Percentiles rank a stretch among this genome's conserved stretches.
These are phyloP conservation scores for Uropsilus gracilis DNA, from an alignment of 2,113 vertebrate genomes.

Conservation along the genomic window DNA sequence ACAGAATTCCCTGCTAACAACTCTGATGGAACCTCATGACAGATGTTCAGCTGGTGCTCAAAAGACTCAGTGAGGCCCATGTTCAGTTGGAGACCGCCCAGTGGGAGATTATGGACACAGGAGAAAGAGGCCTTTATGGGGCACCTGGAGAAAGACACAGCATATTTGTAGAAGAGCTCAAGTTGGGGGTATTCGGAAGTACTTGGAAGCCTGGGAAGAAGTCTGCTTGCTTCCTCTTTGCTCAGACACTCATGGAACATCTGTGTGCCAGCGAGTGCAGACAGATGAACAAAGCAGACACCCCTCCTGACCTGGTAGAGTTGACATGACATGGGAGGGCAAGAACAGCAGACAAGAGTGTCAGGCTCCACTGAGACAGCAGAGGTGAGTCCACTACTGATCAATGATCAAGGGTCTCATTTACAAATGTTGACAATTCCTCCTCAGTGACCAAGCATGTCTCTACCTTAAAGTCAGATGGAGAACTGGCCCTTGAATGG, in stretches of 20 bases:
- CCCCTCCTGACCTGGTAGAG: background rate
- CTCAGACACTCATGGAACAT: background rate
- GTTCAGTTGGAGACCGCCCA: background rate
- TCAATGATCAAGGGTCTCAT: background rate
- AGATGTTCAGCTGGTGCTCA: too few relatives aligned
- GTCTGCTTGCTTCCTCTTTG: background rate
- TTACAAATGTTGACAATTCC: background rate
- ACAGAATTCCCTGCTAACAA: too few relatives aligned
- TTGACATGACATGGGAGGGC: background rate
- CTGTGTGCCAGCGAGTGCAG: background rate
- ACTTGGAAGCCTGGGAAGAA: background rate
- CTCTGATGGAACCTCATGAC: too few relatives aligned
- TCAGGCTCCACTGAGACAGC: background rate
- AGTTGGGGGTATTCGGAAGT: background rate
- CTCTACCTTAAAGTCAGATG: too few relatives aligned
- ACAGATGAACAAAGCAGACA: background rate
- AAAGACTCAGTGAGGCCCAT: too few relatives aligned
- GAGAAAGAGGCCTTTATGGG: accelerated
- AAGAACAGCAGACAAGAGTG: background rate
- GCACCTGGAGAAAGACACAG: accelerated
- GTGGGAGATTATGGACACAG: background rate
- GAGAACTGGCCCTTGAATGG: too few relatives aligned
- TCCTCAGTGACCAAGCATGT: too few relatives aligned
- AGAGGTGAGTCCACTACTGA: too few relatives aligned
- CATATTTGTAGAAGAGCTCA: accelerated